Base-by-base conservation (phyloP, 1,140 invertebrate genomes). In the Aethina tumida region DNA sequence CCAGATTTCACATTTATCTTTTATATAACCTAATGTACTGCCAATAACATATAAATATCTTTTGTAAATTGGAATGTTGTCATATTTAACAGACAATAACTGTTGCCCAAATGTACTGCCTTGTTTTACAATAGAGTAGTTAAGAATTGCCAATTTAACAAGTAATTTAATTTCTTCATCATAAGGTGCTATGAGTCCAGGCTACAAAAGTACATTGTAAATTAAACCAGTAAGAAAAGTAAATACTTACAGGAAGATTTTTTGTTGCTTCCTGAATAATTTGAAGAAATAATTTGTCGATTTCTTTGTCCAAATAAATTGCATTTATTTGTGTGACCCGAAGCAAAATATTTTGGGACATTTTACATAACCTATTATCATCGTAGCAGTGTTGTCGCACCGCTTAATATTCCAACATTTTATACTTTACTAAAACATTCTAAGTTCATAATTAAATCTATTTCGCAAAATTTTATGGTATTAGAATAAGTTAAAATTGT, bases 261-360 rank as follows among this genome's bases (percentile, higher is more conserved):
- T 48, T 50, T 12, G 38, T 37, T 12, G 50, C 34, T 8, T 52
- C 37, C 16, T 49, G 30, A 16, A 59, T 27, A 30, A 56, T 40
- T 30, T 47, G 42, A 31, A 44, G 45, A 7, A 62, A 49, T 12
- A 47, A 29, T 30, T 53, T 58, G 17, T 50, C 41, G 29, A 63
- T 55, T 52, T 63, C 59, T 14, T 53, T 53, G 35, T 63, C 59
- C 7, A 63, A 45, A 45, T 58, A 56, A 36, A 61, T 43, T 17
- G 61, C 57, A 45, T 63, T 60, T 41, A 63, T 54, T 45, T 63
- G 59, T 1, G 53, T 58, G 13, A 62, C 53, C 3, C 57, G 42
- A 24, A 62, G 41, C 41, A 62, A 53, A 39, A 50, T 54, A 35
- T 48, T 47, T 33, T 47, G 43, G 5, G 22, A 5, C 53, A 58